phyloP scores from a whole-genome alignment of 2,113 vertebrate species.

The Notiomystis cincta region DNA sequence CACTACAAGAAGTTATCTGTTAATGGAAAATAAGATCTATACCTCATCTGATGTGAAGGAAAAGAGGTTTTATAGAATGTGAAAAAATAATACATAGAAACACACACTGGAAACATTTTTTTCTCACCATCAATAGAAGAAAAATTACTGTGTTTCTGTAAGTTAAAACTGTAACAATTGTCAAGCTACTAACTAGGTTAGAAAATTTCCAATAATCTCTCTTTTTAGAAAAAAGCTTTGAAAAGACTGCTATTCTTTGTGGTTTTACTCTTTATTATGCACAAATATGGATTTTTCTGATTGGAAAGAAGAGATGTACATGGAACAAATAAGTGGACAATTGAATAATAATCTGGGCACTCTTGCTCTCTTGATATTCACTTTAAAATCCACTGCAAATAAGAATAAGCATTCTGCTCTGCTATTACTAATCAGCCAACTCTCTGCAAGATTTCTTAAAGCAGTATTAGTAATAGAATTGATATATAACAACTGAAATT shows the following conservation, averaged over 20 bases:
- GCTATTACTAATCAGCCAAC: not conserved
- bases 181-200: not conserved
- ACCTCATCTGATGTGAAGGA: not conserved
- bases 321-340: not conserved
- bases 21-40: conserved; percentile 23
- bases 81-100: not conserved
- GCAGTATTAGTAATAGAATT: not conserved
- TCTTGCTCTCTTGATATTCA: not conserved
- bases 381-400: not conserved
- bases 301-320: not conserved
- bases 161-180: not conserved
- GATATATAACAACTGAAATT: not conserved
- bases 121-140: not conserved
- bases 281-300: not conserved
- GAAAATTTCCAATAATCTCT: not conserved
- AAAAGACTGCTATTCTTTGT: not conserved
- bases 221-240: not conserved
- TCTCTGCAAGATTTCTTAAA: not conserved
- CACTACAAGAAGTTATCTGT: conserved; percentile 6
- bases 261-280: not conserved
- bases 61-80: not conserved
- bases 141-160: not conserved
- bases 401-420: not conserved
- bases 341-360: not conserved
- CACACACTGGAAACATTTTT: not conserved